phyloP scores from a whole-genome alignment of 2,888 invertebrate species.

The Dicroscelio sp. region DNA sequence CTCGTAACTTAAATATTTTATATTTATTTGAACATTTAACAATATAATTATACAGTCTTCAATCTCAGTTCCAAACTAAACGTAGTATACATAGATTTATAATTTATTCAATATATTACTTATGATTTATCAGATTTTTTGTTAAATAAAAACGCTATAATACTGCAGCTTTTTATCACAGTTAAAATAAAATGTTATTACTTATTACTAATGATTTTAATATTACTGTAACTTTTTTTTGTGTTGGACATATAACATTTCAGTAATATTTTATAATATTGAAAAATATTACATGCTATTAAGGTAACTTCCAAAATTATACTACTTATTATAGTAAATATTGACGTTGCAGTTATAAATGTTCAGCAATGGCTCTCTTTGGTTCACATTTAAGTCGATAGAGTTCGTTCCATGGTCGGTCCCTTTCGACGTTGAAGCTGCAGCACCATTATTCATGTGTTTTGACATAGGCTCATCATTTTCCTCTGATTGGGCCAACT shows the following conservation, averaged over 20 bases:
- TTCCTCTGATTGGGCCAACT: neutral
- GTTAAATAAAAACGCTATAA: neutral
- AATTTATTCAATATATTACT: too few species aligned
- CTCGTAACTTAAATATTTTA: too few species aligned
- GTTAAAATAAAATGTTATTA: neutral
- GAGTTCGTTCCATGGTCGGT: neutral
- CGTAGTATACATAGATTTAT: too few species aligned
- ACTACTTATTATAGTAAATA: constrained; percentile 17
- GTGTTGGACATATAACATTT: too few species aligned
- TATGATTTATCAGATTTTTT: neutral
- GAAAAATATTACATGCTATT: neutral
- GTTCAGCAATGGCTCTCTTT: neutral
- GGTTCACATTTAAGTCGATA: neutral
- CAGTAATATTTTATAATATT: too few species aligned
- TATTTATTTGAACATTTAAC: too few species aligned
- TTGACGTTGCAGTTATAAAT: constrained; percentile 22
- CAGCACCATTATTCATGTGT: neutral
- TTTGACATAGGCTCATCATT: neutral
- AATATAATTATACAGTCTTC: too few species aligned
- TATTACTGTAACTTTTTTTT: too few species aligned
- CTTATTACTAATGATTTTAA: too few species aligned
- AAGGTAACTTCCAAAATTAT: neutral
- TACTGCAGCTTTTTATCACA: neutral
- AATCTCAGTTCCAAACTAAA: too few species aligned
- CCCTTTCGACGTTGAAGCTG: neutral